Percentiles rank a stretch among this genome's conserved stretches.
phyloP scores from a whole-genome alignment of 2,797 vertebrate genomes.

The Pseudochromis fuscus region DNA sequence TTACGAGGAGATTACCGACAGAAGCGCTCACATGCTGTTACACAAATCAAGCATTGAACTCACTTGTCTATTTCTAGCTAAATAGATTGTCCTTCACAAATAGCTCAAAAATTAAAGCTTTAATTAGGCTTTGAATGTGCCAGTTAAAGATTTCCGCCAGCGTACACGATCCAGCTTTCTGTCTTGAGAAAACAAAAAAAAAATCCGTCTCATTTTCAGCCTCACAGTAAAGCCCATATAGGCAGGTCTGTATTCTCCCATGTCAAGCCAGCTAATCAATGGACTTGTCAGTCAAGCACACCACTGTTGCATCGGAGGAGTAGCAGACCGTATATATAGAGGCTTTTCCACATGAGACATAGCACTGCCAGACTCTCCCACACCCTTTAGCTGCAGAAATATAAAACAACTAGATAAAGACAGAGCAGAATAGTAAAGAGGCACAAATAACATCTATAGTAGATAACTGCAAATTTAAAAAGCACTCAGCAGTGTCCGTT shows the following conservation, averaged over 20 bases:
- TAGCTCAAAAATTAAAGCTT: background rate
- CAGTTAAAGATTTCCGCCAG: slow-evolving; percentile 3
- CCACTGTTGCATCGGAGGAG: background rate
- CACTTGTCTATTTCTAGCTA: slow-evolving; percentile 5
- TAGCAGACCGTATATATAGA: background rate
- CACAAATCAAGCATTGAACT: slow-evolving; percentile 8
- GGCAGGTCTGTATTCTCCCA: background rate
- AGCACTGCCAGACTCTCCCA: background rate
- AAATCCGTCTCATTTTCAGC: slow-evolving; percentile 19
- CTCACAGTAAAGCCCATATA: background rate
- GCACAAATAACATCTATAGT: too few species aligned
- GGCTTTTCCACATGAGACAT: background rate
- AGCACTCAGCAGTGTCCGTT: background rate
- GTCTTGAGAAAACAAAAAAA: slow-evolving; percentile 27
- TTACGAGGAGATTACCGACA: slow-evolving; percentile 18
- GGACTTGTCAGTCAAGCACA: slow-evolving; percentile 26
- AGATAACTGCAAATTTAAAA: background rate
- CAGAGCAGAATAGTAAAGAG: too few species aligned
- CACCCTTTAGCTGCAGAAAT: background rate
- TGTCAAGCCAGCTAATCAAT: slow-evolving; percentile 17
- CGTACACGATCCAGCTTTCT: background rate
- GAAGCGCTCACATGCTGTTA: background rate
- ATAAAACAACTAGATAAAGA: too few species aligned
- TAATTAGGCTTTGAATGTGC: slow-evolving; percentile 11
- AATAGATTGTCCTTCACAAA: slow-evolving; percentile 8